These are phyloP conservation scores for Oscheius sp. DNA, from an alignment of 2,888 invertebrate genomes.

Conservation along the genomic window DNA sequence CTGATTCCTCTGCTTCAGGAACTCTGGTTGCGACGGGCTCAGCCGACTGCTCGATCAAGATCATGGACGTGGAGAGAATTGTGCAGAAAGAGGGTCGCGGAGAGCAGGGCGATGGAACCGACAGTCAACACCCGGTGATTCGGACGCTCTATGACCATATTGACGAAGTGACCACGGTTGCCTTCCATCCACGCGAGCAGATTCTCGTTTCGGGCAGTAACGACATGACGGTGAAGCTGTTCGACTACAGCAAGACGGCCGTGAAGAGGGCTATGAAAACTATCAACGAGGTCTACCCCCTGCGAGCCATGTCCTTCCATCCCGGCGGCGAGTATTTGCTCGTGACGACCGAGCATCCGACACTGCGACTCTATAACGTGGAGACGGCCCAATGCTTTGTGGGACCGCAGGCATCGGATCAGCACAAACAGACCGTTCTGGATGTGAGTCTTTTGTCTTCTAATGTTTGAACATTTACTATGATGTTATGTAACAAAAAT, in stretches of 20 bases:
- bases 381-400: constrained; percentile 96
- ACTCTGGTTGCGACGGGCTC: constrained; percentile 97
- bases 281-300: constrained; percentile 88
- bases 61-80: constrained; percentile 98
- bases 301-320: constrained; percentile 91
- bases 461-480: background rate
- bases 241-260: constrained; percentile 97
- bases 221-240: constrained; percentile 95
- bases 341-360: constrained; percentile 90
- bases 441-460: constrained; percentile 64
- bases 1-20: constrained; percentile 74
- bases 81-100: constrained; percentile 85
- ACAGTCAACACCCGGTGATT: constrained; percentile 89
- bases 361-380: constrained; percentile 88
- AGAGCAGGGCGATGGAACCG: constrained; percentile 75
- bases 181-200: constrained; percentile 95
- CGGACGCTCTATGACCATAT: constrained; percentile 96
- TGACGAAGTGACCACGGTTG: constrained; percentile 89
- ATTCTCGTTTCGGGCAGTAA: constrained; percentile 89
- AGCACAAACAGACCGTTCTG: constrained; percentile 76
- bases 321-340: constrained; percentile 93
- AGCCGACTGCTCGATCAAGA: constrained; percentile 98
- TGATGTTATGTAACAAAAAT: no score
- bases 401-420: constrained; percentile 82
- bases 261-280: constrained; percentile 97